These are phyloP conservation scores for Exaiptasia diaphana DNA, from an alignment of 64 coral and sea anemone genomes.

Conservation along the genomic window DNA sequence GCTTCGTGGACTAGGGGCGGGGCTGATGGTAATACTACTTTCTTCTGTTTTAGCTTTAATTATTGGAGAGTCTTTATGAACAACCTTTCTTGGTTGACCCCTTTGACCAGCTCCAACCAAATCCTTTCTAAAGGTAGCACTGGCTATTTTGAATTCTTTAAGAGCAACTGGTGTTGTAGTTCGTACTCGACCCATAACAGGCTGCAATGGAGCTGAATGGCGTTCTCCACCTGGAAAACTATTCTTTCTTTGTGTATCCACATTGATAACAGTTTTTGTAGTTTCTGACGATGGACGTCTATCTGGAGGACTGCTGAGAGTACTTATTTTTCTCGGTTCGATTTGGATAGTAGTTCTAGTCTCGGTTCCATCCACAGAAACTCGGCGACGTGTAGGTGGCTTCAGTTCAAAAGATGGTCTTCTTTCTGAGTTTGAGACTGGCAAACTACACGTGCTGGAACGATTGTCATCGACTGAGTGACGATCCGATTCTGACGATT, in stretches of 20 bases:
- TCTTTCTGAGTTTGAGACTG: not conserved
- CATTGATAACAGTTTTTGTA: not conserved
- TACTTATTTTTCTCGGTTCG: not conserved
- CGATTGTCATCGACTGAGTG: not conserved
- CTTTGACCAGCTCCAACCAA: not conserved
- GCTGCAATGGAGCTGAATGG: not conserved
- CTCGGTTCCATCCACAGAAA: not conserved
- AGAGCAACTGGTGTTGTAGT: constrained; percentile 68
- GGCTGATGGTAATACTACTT: constrained; percentile 36
- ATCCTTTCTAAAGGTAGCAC: constrained; percentile 6
- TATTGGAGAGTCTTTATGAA: not conserved
- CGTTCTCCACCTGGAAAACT: constrained; percentile 17
- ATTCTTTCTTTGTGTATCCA: not conserved
- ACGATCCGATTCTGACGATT: constrained; percentile 10
- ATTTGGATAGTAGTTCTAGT: not conserved
- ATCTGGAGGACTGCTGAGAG: not conserved
- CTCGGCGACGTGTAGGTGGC: not conserved
- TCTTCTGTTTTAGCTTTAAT: constrained; percentile 14
- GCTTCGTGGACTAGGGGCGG: not conserved
- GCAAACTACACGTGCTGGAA: not conserved
- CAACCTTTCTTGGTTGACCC: not conserved
- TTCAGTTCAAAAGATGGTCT: not conserved
- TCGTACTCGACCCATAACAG: constrained; percentile 33
- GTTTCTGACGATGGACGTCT: constrained; percentile 11
- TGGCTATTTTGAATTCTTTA: constrained; percentile 55